Conservation (phyloP, 2,113 vertebrate genomes). For the Phylloscopus whistleri region DNA sequence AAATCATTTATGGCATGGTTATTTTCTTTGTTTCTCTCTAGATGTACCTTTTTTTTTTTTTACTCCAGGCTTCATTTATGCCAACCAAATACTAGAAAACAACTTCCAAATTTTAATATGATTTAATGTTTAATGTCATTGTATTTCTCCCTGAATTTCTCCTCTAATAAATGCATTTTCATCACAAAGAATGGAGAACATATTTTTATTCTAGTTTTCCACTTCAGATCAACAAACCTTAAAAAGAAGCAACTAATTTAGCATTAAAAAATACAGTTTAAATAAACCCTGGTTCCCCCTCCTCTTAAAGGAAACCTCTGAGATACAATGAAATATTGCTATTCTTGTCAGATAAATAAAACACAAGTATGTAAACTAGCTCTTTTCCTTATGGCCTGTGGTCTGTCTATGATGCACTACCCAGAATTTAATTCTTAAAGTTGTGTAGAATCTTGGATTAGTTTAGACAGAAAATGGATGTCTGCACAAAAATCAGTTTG, state of each 20-base stretch:
- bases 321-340: background rate
- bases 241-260: background rate
- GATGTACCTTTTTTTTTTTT: background rate
- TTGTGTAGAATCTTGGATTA: too few relatives aligned
- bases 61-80: background rate
- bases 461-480: too few relatives aligned
- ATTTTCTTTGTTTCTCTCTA: background rate
- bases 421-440: too few relatives aligned
- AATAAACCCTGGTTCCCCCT: background rate
- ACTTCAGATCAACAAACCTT: background rate
- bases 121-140: background rate
- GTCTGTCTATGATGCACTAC: too few relatives aligned
- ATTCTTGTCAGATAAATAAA: background rate
- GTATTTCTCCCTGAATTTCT: background rate
- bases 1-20: background rate
- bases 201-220: background rate
- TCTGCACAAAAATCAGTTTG: too few relatives aligned
- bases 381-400: background rate
- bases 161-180: background rate
- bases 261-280: background rate
- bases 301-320: background rate
- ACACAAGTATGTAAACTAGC: background rate
- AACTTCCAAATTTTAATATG: background rate
- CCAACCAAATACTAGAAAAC: background rate
- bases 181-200: background rate